Conservation (phyloP, 2,113 vertebrate genomes). For the Meriones unguiculatus region DNA sequence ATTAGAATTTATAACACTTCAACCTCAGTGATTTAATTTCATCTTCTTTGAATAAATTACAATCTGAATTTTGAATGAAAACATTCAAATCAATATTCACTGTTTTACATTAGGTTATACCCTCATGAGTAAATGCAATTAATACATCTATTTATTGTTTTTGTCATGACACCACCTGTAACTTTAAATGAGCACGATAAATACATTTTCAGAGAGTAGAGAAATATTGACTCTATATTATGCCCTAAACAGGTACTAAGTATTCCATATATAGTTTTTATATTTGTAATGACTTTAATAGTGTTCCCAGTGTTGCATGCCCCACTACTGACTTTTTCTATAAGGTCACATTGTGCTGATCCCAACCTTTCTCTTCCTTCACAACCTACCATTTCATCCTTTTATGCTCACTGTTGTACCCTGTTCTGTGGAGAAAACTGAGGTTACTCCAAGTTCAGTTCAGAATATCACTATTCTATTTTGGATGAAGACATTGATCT, state of each 20-base stretch:
- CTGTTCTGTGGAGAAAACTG: conserved; percentile 8
- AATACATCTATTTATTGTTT: conserved; percentile 11
- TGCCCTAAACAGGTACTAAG: conserved; percentile 43
- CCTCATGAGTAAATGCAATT: conserved; percentile 27
- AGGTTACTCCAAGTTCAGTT: neutral
- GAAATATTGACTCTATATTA: conserved; percentile 46
- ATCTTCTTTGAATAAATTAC: conserved; percentile 60
- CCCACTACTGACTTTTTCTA: conserved; percentile 26
- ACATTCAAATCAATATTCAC: conserved; percentile 22
- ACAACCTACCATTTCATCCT: neutral
- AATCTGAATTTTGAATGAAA: neutral
- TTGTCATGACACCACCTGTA: conserved; percentile 26
- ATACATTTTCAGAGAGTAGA: conserved; percentile 51
- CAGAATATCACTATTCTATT: neutral
- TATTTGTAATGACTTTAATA: conserved; percentile 43
- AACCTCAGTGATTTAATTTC: conserved; percentile 48
- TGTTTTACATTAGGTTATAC: neutral
- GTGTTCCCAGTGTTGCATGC: conserved; percentile 26
- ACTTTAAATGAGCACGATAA: conserved; percentile 54
- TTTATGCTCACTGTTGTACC: neutral
- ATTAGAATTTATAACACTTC: conserved; percentile 58
- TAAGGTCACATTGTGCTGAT: conserved; percentile 2
- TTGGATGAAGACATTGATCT: neutral
- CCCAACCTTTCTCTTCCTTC: neutral
- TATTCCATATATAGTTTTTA: conserved; percentile 40